Conservation (phyloP, 2,797 vertebrate genomes). For the Centropyge bicolor region DNA sequence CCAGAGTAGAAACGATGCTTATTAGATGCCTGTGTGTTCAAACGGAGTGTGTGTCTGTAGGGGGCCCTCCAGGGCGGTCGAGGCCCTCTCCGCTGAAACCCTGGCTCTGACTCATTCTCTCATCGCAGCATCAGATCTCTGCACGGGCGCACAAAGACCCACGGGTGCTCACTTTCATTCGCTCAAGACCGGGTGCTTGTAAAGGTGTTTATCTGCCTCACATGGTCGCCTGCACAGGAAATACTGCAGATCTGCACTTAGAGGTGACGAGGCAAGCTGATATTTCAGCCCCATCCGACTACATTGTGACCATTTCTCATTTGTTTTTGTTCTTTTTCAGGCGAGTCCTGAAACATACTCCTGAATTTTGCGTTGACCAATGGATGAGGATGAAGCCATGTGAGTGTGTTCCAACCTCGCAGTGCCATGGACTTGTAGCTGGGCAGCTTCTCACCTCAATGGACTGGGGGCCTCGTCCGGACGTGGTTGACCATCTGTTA, state of each 20-base stretch:
- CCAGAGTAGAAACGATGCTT: not conserved
- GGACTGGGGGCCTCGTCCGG: slow-evolving; percentile 68
- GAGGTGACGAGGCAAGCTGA: not conserved
- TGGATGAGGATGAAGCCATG: slow-evolving; percentile 72
- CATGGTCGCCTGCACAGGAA: not conserved
- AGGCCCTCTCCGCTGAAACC: slow-evolving; percentile 23
- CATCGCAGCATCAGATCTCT: slow-evolving; percentile 29
- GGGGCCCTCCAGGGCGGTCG: not conserved
- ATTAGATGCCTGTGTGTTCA: not conserved
- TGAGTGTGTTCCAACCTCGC: slow-evolving; percentile 26
- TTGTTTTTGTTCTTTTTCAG: slow-evolving; percentile 34
- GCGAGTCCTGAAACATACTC: not conserved
- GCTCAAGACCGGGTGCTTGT: not conserved
- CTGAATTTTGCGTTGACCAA: slow-evolving; percentile 41
- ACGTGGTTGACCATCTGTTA: slow-evolving; percentile 50
- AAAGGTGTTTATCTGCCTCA: not conserved
- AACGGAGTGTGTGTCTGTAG: slow-evolving; percentile 15
- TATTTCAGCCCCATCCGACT: not conserved
- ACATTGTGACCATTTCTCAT: not conserved
- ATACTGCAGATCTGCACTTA: not conserved
- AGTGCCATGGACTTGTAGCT: slow-evolving; percentile 44
- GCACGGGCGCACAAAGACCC: slow-evolving; percentile 15
- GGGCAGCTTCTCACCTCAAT: slow-evolving; percentile 43
- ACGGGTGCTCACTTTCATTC: slow-evolving; percentile 19
- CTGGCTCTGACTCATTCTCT: slow-evolving; percentile 27